A percentile compares a stretch with the other conserved stretches of the same genome.
Evolutionary conservation across 2,113 vertebrate species (phyloP).

Genomic region (Amphilophus citrinellus): DNA sequence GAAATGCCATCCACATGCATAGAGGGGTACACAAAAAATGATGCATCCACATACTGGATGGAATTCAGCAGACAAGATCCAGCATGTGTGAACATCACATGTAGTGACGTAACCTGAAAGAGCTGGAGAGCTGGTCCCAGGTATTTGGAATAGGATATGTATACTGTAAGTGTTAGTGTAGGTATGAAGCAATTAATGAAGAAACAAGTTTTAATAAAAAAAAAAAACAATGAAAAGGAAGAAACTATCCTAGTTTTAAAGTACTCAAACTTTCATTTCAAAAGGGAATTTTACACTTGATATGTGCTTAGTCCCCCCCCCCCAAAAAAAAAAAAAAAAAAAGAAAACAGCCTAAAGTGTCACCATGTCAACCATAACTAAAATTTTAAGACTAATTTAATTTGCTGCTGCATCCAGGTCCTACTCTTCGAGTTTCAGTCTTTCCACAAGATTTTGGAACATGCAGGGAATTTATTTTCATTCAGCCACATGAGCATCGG

Average conservation of each 20-base stretch:
- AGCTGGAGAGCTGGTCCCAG: background rate
- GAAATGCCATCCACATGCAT: background rate
- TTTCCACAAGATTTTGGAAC: conserved; percentile 5
- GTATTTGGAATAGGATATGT: background rate
- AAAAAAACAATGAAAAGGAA: background rate
- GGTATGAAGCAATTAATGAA: background rate
- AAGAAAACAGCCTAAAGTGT: background rate
- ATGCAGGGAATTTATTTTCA: background rate
- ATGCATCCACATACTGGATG: background rate
- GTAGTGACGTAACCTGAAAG: background rate
- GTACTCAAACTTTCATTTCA: background rate
- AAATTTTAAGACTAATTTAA: background rate
- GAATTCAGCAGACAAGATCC: conserved; percentile 12
- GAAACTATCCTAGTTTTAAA: background rate
- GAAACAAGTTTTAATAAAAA: background rate
- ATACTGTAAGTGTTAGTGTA: background rate
- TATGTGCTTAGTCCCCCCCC: background rate
- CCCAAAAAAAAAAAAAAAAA: background rate
- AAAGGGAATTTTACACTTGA: background rate
- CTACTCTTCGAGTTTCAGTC: background rate
- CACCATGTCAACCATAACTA: background rate
- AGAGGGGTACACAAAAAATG: background rate
- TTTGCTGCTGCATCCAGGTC: background rate
- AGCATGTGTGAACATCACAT: background rate
- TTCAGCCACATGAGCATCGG: background rate